Base-by-base conservation (phyloP, 2,888 invertebrate genomes). In the Alloplasta piceator region DNA sequence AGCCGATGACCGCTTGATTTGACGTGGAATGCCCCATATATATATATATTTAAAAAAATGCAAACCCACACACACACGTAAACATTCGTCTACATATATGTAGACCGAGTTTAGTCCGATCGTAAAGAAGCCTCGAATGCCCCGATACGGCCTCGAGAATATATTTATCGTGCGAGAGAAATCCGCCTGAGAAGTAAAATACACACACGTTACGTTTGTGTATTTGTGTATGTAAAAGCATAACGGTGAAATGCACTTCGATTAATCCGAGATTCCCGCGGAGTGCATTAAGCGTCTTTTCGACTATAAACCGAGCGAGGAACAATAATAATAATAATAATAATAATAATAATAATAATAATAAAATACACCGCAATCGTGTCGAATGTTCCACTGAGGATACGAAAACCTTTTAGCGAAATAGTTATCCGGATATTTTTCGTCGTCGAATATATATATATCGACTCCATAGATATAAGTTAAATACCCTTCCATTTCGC, bases 131-230 rank as follows among this genome's bases (percentile, higher is more conserved):
- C 75, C 46, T 64, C 60, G 78, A n/a, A 74, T 73, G 36, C 41
- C 61, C 74, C 78, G 75, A 78, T 82, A 80, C 73, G 79, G 76
- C 70, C 78, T 80, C 70, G 76, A 68, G 66, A 78, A 78, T 66
- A 50, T 81, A 81, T 78, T 78, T 83, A 83, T 78, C 79, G 76
- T 78, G 55, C 71, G 48, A 74, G n/a, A n/a, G n/a, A n/a, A n/a
- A n/a, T n/a, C n/a, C n/a, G 39, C 39, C 1, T 10, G 52, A 52
- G 39, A 52, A 41, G 38, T 12, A 52, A 26, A 14, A 41, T n/a
- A 12, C 9, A 52, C 36, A 46, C 12, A n/a, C 5, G 12, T 50
- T 75, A 43, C 41, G 36, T 26, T n/a, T 26, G 14, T 52, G 16
- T 6, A 39, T 12, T 39, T 39, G 5, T 14, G n/a, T 50, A 63